Evolutionary conservation across 2,797 vertebrate genomes (phyloP).

Genomic region (Netta rufina): DNA sequence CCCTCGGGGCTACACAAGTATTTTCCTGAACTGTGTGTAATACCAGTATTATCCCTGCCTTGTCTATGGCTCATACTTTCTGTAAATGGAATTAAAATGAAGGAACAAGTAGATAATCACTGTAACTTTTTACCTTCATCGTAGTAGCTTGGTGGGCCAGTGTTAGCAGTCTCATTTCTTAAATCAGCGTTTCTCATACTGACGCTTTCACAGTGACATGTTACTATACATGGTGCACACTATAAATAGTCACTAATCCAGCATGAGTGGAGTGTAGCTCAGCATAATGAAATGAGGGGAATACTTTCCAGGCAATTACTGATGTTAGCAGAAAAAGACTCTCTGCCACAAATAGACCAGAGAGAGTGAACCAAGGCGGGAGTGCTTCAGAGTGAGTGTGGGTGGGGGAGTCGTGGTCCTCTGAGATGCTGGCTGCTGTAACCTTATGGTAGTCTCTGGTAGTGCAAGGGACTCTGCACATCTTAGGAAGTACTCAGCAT

Average conservation of each 20-base stretch:
- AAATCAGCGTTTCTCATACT: neutral
- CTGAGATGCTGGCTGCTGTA: neutral
- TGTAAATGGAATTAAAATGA: neutral
- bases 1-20: neutral
- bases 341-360: neutral
- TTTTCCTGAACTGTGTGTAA: neutral
- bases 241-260: neutral
- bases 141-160: neutral
- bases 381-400: neutral
- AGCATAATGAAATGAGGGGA: neutral
- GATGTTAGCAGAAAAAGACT: neutral
- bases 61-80: neutral
- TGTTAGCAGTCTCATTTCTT: neutral
- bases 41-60: neutral
- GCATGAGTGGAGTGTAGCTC: neutral
- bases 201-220: neutral
- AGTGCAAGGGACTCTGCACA: neutral
- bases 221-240: neutral
- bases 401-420: neutral
- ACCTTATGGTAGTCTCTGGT: neutral
- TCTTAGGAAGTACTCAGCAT: neutral
- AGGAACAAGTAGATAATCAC: neutral
- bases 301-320: neutral
- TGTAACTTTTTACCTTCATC: neutral
- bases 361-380: neutral